Evolutionary conservation across 2,888 invertebrate species (phyloP).

Genomic region (Mimumesa dahlbomi): DNA sequence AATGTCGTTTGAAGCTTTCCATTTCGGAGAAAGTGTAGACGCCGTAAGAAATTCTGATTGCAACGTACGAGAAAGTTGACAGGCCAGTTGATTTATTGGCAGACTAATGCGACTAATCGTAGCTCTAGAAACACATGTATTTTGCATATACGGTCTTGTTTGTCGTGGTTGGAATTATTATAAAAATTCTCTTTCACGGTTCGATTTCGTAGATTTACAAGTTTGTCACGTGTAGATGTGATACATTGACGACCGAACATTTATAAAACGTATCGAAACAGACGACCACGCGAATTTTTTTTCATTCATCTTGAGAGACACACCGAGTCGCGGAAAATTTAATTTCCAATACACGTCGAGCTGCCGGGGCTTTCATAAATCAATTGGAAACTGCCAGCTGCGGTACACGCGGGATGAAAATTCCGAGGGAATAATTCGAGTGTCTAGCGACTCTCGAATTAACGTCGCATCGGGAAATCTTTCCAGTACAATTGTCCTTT

Average conservation of each 20-base stretch:
- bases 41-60: background rate
- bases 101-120: background rate
- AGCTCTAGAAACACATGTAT: too few species aligned
- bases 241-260: too few species aligned
- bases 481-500: background rate
- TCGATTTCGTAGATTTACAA: too few species aligned
- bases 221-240: too few species aligned
- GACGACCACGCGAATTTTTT: slow-evolving; percentile 12
- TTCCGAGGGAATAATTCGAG: background rate
- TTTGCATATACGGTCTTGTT: too few species aligned
- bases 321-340: slow-evolving; percentile 8
- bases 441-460: background rate
- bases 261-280: too few species aligned
- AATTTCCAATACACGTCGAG: slow-evolving; percentile 13
- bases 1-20: slow-evolving; percentile 38
- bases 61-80: slow-evolving; percentile 16
- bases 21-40: slow-evolving; percentile 44
- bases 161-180: too few species aligned
- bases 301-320: background rate
- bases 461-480: background rate
- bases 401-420: background rate
- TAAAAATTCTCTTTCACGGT: too few species aligned
- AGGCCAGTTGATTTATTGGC: slow-evolving; percentile 1
- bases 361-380: slow-evolving; percentile 14
- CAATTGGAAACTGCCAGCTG: slow-evolving; percentile 1